These are phyloP conservation scores for Hymenochirus boettgeri DNA, from an alignment of 2,113 vertebrate genomes.

Conservation along the genomic window DNA sequence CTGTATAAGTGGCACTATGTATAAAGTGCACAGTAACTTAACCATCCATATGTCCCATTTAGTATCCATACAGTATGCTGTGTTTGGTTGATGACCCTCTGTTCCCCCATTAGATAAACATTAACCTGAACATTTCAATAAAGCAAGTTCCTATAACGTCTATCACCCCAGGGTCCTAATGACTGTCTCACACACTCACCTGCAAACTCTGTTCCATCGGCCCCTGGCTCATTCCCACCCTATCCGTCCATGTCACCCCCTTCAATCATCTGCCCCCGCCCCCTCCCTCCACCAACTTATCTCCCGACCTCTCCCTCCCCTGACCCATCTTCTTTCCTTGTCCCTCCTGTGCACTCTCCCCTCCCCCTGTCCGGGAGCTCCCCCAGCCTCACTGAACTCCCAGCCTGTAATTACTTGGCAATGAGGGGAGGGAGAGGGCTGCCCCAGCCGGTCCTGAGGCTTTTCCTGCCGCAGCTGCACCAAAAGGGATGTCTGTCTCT, in stretches of 20 bases:
- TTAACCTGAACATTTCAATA: too few relatives aligned
- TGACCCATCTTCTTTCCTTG: slow-evolving; percentile 31
- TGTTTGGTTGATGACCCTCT: too few relatives aligned
- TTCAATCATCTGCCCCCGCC: not conserved
- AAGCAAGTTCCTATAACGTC: too few relatives aligned
- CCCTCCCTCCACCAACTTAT: not conserved
- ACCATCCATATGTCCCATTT: too few relatives aligned
- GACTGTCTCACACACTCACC: too few relatives aligned
- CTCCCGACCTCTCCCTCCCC: slow-evolving; percentile 33
- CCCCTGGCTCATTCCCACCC: not conserved
- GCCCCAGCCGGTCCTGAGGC: slow-evolving; percentile 37
- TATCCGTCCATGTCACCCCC: not conserved
- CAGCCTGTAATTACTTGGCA: slow-evolving; percentile 61
- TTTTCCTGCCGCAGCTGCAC: slow-evolving; percentile 44
- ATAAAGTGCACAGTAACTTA: too few relatives aligned
- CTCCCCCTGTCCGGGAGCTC: slow-evolving; percentile 41
- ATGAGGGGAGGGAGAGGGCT: slow-evolving; percentile 48
- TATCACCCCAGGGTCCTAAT: too few relatives aligned
- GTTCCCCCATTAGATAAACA: too few relatives aligned
- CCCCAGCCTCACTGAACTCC: slow-evolving; percentile 59
- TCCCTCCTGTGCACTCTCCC: slow-evolving; percentile 19
- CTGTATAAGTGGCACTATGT: too few relatives aligned
- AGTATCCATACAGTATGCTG: too few relatives aligned
- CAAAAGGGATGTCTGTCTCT: slow-evolving; percentile 48
- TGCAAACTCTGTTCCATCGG: not conserved